Evolutionary conservation across 2,797 vertebrate species (phyloP).

Genomic region (Gallirallus australis): DNA sequence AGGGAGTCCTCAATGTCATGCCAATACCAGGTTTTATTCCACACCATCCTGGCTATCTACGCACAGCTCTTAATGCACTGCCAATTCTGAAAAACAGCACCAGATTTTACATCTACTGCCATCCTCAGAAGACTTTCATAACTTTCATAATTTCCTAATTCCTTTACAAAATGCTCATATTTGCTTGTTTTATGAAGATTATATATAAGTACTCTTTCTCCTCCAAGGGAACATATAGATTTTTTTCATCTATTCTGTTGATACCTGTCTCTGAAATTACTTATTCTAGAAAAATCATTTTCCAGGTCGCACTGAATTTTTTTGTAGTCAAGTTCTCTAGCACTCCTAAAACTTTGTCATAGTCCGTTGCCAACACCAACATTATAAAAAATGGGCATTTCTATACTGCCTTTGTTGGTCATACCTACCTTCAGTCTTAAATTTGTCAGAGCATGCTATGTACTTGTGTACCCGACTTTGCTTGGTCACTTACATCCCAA

Average conservation of each 20-base stretch:
- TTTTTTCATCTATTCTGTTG: neutral
- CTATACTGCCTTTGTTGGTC: neutral
- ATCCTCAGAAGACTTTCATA: neutral
- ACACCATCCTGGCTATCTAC: neutral
- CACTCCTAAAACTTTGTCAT: neutral
- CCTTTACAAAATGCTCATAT: neutral
- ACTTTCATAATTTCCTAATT: too few relatives aligned
- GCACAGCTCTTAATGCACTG: neutral
- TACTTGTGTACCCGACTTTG: neutral
- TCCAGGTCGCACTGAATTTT: neutral
- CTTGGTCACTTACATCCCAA: neutral
- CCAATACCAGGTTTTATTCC: neutral
- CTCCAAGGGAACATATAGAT: neutral
- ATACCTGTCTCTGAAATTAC: neutral
- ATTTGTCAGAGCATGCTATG: neutral
- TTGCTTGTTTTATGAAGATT: neutral
- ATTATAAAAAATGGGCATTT: neutral
- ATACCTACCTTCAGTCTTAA: neutral
- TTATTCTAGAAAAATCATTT: neutral
- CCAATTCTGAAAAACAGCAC: neutral
- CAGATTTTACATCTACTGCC: neutral
- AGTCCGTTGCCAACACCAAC: neutral
- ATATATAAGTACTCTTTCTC: neutral
- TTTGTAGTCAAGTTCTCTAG: neutral
- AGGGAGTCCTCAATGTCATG: too few relatives aligned